A percentile compares a stretch with the other conserved stretches of the same genome.
These are phyloP conservation scores for Epinephelus awoara DNA, from an alignment of 2,797 vertebrate species.

Conservation along the genomic window DNA sequence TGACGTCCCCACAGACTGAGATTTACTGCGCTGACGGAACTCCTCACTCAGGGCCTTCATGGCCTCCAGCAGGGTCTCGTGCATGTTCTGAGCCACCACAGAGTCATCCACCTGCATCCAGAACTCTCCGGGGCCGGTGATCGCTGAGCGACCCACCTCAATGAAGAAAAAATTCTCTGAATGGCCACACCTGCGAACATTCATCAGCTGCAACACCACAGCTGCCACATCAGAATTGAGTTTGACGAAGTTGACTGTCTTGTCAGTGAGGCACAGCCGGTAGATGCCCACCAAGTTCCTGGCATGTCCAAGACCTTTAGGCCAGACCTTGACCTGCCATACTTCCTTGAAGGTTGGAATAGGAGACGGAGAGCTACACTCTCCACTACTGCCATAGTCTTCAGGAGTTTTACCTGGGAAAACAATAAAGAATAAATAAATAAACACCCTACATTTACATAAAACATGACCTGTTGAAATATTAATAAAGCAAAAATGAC, in stretches of 20 bases:
- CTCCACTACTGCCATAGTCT: slow-evolving; percentile 85
- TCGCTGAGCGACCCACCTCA: slow-evolving; percentile 90
- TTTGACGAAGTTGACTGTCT: slow-evolving; percentile 90
- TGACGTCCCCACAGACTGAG: slow-evolving; percentile 86
- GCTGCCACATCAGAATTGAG: slow-evolving; percentile 87
- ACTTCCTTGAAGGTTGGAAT: slow-evolving; percentile 90
- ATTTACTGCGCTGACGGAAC: slow-evolving; percentile 88
- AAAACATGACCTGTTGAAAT: slow-evolving; percentile 13
- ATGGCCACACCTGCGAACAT: slow-evolving; percentile 89
- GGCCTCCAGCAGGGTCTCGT: slow-evolving; percentile 91
- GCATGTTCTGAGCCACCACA: slow-evolving; percentile 92
- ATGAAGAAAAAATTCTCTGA: slow-evolving; percentile 93
- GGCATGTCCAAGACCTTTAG: slow-evolving; percentile 89
- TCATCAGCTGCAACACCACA: slow-evolving; percentile 90
- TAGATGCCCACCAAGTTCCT: slow-evolving; percentile 89
- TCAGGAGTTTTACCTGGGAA: slow-evolving; percentile 83
- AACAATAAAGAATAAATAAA: slow-evolving; percentile 38
- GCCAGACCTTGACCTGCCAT: slow-evolving; percentile 91
- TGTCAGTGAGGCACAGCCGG: slow-evolving; percentile 89
- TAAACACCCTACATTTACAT: neutral
- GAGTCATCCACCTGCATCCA: slow-evolving; percentile 91
- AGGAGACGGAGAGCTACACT: slow-evolving; percentile 84
- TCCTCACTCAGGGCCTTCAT: slow-evolving; percentile 93
- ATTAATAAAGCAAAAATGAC: slow-evolving; percentile 14
- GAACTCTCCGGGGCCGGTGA: slow-evolving; percentile 87